These are phyloP conservation scores for Drosophila incognita DNA, from an alignment of 2,888 invertebrate species.

Conservation along the genomic window DNA sequence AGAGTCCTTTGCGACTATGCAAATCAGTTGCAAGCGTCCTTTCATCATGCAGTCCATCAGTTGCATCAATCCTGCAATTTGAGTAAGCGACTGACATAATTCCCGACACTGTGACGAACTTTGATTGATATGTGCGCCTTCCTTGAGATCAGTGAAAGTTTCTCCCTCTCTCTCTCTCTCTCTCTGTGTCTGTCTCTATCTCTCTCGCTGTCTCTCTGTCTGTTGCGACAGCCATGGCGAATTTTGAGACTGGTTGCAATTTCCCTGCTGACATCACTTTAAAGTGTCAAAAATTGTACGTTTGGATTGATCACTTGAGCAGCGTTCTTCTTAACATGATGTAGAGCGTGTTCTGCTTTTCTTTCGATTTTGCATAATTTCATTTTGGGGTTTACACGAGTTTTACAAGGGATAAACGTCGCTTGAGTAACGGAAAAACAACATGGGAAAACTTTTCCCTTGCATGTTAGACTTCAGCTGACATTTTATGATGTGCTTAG, in stretches of 20 bases:
- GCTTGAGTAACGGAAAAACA: slow-evolving; percentile 10
- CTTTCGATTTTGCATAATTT: slow-evolving; percentile 68
- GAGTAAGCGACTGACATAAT: slow-evolving; percentile 84
- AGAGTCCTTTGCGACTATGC: slow-evolving; percentile 51
- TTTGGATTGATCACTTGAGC: slow-evolving; percentile 73
- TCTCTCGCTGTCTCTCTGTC: neutral
- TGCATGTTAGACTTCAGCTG: slow-evolving; percentile 9
- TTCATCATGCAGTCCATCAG: slow-evolving; percentile 36
- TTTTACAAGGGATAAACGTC: slow-evolving; percentile 63
- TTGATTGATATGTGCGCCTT: slow-evolving; percentile 81
- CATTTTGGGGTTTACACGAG: slow-evolving; percentile 62
- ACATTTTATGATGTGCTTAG: slow-evolving; percentile 11
- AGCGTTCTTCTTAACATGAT: slow-evolving; percentile 49
- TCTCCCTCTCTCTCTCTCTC: neutral
- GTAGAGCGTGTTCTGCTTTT: slow-evolving; percentile 49
- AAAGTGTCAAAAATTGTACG: slow-evolving; percentile 66
- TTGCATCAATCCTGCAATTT: slow-evolving; percentile 75
- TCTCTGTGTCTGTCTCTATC: neutral
- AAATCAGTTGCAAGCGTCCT: slow-evolving; percentile 60
- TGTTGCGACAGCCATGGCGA: slow-evolving; percentile 69
- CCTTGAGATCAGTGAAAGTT: slow-evolving; percentile 66
- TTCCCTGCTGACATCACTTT: slow-evolving; percentile 15
- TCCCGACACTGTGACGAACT: slow-evolving; percentile 83
- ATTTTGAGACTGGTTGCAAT: slow-evolving; percentile 59
- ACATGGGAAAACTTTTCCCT: slow-evolving; percentile 22